Base-by-base conservation (phyloP, 2,797 vertebrate genomes). In the Brachyalestes nurse region DNA sequence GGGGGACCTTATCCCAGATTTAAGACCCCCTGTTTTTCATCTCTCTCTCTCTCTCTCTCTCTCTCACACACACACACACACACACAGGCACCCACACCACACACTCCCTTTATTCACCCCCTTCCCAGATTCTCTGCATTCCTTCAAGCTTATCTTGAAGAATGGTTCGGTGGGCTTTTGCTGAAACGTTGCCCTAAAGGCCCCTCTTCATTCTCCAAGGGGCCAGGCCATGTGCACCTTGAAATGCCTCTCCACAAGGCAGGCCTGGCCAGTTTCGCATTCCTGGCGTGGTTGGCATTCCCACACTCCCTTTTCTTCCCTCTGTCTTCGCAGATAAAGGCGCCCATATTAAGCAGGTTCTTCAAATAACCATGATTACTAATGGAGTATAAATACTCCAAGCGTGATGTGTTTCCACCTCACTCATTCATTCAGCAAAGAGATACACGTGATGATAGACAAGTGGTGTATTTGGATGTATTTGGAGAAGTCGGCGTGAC, bases 71-170 rank as follows among this genome's bases (percentile, higher is more conserved):
- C 74, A 57, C 75, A 77, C 61, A 70, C 77, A 85, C 82, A 65
- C 57, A 79, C 34, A 73, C 75, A 80, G 19, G 76, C 74, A 78
- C 58, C 77, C 23, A 79, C 72, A 80, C 58, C 77, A 78, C 61
- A 85, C 81, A 72, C 72, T 78, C 64, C 60, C 62, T 80, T 83
- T 80, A 85, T 83, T 83, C 84, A 81, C 71, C 85, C 83, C 82
- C 85, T 80, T 85, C 87, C 53, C 21, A 92, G 93, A 95, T 95
- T 95, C 95, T 91, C 92, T 83, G 89, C 92, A 94, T 95, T 95
- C 94, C 93, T 93, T 85, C 88, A 90, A 94, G 94, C 93, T 95
- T 95, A 95, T 95, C 94, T 95, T 93, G 90, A 94, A 94, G 92
- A 95, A 95, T 93, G 90, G 92, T 87, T 89, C 81, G 88, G 91